Evolutionary conservation across 2,888 invertebrate genomes (phyloP).

Genomic region (Spialia ferax): DNA sequence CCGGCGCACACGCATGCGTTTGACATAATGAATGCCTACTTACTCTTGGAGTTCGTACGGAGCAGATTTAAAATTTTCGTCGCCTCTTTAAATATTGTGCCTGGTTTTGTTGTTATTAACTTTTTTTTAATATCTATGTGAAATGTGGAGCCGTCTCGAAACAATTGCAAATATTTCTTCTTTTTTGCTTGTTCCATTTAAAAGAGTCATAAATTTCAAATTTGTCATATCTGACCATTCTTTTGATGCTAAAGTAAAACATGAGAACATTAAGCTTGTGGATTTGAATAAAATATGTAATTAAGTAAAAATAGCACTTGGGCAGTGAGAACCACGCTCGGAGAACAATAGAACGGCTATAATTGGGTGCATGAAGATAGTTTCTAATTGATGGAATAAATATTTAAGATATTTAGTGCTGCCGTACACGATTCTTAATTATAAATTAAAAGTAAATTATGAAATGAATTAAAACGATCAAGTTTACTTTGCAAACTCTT

Average conservation of each 20-base stretch:
- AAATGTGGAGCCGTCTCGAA: not conserved
- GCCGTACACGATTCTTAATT: conserved; percentile 15
- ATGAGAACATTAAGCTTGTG: conserved; percentile 68
- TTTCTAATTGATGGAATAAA: conserved; percentile 58
- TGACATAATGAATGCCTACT: conserved; percentile 39
- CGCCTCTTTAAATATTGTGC: conserved; percentile 16
- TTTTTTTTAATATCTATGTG: conserved; percentile 18
- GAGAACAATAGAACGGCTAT: conserved; percentile 69
- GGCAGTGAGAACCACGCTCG: conserved; percentile 72
- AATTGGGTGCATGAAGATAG: conserved; percentile 64
- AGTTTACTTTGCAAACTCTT: not conserved
- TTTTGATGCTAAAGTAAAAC: conserved; percentile 72
- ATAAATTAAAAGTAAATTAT: conserved; percentile 6
- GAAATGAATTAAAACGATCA: not conserved
- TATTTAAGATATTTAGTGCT: conserved; percentile 36
- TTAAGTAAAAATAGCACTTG: conserved; percentile 74
- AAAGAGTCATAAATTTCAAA: conserved; percentile 55
- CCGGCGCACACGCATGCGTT: conserved; percentile 59
- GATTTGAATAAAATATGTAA: conserved; percentile 76
- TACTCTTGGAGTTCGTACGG: conserved; percentile 20
- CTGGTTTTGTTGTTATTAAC: conserved; percentile 11
- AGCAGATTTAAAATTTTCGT: conserved; percentile 7
- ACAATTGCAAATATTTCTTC: conserved; percentile 24
- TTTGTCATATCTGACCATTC: conserved; percentile 65
- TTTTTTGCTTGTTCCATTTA: conserved; percentile 27